phyloP scores from a whole-genome alignment of 2,797 vertebrate species.

The Rousettus madagascariensis region DNA sequence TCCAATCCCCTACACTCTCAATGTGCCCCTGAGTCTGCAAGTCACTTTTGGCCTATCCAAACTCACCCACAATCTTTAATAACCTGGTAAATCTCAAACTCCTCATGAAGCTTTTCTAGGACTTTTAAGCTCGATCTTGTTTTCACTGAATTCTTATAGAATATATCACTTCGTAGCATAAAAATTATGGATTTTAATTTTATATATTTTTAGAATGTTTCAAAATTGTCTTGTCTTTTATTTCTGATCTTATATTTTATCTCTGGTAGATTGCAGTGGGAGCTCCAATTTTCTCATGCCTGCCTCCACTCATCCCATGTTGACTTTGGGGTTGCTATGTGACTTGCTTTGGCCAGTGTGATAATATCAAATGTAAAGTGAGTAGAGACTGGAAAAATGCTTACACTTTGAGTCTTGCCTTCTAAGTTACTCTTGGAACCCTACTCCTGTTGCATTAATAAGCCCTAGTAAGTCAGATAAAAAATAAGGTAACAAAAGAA shows the following conservation, averaged over 20 bases:
- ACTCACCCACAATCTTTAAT: not conserved
- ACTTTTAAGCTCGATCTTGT: not conserved
- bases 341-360: not conserved
- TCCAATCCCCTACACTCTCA: not conserved
- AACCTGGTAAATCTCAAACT: not conserved
- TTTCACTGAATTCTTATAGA: not conserved
- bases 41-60: not conserved
- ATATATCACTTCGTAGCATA: not conserved
- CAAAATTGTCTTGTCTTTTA: not conserved
- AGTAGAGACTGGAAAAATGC: not conserved
- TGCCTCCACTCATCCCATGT: not conserved
- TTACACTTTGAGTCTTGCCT: not conserved
- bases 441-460: not conserved
- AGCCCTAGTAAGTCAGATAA: not conserved
- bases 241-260: not conserved
- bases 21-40: accelerated
- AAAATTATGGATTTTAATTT: not conserved
- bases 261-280: not conserved
- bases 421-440: not conserved
- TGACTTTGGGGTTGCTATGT: not conserved
- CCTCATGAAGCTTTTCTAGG: not conserved
- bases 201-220: not conserved
- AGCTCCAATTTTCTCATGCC: not conserved
- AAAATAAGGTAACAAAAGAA: not conserved
- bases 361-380: not conserved